Evolutionary conservation across 2,888 invertebrate genomes (phyloP).

Genomic region (Phorcus lineatus): DNA sequence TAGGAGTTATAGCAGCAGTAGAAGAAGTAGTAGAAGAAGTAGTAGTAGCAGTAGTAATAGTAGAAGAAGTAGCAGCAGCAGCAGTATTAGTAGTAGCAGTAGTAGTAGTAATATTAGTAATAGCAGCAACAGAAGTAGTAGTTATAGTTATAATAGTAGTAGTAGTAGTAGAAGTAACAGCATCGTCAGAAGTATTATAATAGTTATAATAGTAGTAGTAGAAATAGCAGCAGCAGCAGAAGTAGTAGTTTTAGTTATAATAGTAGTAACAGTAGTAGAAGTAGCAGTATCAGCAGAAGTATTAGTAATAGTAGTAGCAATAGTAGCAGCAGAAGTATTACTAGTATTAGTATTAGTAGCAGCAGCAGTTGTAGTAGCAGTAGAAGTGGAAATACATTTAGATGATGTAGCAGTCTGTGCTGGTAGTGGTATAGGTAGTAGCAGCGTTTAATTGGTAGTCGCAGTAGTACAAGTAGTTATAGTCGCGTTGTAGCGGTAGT

Average conservation of each 20-base stretch:
- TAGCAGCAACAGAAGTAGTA: background rate
- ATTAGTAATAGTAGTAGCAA: background rate
- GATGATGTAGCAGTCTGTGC: too few relatives aligned
- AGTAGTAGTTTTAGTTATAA: too few relatives aligned
- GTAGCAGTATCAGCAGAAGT: too few relatives aligned
- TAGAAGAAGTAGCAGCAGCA: too few relatives aligned
- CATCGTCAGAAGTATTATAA: background rate
- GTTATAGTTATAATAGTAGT: background rate
- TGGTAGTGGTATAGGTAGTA: too few relatives aligned
- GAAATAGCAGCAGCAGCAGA: background rate
- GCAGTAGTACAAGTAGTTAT: background rate
- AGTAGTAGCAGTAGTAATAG: slow-evolving; percentile 1
- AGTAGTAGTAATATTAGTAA: background rate
- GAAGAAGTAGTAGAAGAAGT: background rate
- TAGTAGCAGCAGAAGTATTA: too few relatives aligned
- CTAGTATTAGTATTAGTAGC: too few relatives aligned
- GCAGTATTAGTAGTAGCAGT: too few relatives aligned
- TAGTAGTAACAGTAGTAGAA: too few relatives aligned
- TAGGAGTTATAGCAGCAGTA: background rate
- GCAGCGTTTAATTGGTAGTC: too few relatives aligned
- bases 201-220: background rate
- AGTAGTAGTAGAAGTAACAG: background rate
- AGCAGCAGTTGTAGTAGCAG: too few relatives aligned
- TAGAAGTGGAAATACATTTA: background rate
- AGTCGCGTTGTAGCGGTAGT: background rate